Evolutionary conservation across 2,113 vertebrate species (phyloP).

Genomic region (Cyanoderma ruficeps): DNA sequence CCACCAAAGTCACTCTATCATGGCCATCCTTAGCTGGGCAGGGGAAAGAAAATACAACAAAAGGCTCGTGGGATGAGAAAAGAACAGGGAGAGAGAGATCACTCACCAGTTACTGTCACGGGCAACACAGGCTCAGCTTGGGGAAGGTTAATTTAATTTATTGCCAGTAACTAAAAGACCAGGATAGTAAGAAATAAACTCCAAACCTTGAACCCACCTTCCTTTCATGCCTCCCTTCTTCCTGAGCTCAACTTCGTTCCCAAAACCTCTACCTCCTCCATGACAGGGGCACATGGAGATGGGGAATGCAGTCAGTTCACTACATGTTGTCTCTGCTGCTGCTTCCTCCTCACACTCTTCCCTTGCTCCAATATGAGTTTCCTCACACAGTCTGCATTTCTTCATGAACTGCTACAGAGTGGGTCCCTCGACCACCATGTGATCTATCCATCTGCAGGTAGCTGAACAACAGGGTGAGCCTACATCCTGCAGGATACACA

Average conservation of each 20-base stretch:
- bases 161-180: background rate
- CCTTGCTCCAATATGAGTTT: background rate
- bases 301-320: background rate
- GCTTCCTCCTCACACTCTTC: background rate
- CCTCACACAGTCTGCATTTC: background rate
- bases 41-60: background rate
- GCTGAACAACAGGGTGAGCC: background rate
- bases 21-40: background rate
- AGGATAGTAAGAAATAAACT: background rate
- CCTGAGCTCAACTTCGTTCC: background rate
- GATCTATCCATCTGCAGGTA: background rate
- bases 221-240: background rate
- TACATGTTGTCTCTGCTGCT: background rate
- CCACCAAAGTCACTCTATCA: background rate
- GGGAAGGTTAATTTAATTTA: background rate
- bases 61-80: background rate
- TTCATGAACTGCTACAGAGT: background rate
- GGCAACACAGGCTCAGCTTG: background rate
- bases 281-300: background rate
- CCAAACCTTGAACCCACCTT: background rate
- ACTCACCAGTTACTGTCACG: background rate
- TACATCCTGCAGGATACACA: background rate
- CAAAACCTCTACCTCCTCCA: background rate
- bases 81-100: background rate
- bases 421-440: background rate